A percentile compares a stretch with the other conserved stretches of the same genome.
Conservation (phyloP, 2,888 invertebrate genomes). For the Pteria penguin region DNA sequence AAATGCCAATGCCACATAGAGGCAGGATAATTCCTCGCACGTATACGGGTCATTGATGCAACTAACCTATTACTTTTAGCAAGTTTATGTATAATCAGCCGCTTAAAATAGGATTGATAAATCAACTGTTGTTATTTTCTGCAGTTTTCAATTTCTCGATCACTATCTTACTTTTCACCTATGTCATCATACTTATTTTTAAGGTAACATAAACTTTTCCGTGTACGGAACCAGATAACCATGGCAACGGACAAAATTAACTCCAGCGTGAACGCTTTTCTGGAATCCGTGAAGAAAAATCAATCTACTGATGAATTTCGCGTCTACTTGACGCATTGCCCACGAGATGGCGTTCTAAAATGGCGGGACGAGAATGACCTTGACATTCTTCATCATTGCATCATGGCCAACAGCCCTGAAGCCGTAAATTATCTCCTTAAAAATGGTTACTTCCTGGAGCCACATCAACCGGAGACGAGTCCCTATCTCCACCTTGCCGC, state of each 20-base stretch:
- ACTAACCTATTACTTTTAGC: too few relatives aligned
- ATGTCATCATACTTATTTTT: too few relatives aligned
- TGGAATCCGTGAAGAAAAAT: conserved; percentile 51
- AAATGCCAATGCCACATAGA: too few relatives aligned
- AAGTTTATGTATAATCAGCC: too few relatives aligned
- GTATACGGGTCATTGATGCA: too few relatives aligned
- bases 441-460: conserved; percentile 61
- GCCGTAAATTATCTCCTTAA: conserved; percentile 63
- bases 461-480: conserved; percentile 58
- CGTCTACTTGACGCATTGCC: conserved; percentile 1
- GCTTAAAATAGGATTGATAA: too few relatives aligned
- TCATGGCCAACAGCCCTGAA: conserved; percentile 66
- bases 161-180: too few relatives aligned
- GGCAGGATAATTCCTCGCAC: too few relatives aligned
- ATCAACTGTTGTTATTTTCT: too few relatives aligned
- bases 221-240: too few relatives aligned
- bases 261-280: conserved; percentile 39
- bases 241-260: not conserved
- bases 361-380: conserved; percentile 66
- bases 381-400: conserved; percentile 71
- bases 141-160: too few relatives aligned
- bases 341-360: conserved; percentile 55
- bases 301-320: conserved; percentile 36
- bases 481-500: conserved; percentile 73
- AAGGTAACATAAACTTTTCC: too few relatives aligned